These are phyloP conservation scores for Pachycephus smyrnensis DNA, from an alignment of 2,888 invertebrate species.

Conservation along the genomic window DNA sequence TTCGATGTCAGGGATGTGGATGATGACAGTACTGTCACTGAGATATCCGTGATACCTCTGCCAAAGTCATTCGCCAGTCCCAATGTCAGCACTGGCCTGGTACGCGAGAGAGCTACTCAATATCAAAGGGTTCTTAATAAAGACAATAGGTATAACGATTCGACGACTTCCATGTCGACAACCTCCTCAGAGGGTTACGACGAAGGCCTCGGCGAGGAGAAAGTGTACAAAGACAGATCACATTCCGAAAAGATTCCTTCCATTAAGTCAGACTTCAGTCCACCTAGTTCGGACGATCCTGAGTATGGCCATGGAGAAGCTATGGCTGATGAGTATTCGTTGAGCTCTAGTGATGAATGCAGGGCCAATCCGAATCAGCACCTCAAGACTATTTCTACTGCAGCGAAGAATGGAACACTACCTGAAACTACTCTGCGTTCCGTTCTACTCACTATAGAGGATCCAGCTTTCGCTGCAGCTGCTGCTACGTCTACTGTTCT, in stretches of 20 bases:
- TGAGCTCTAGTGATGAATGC: conserved; percentile 71
- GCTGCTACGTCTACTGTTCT: conserved; percentile 77
- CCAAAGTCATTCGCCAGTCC: conserved; percentile 67
- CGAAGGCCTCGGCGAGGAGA: conserved; percentile 75
- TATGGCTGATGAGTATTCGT: conserved; percentile 74
- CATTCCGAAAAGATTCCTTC: conserved; percentile 70
- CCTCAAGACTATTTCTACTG: conserved; percentile 47
- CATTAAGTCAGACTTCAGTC: conserved; percentile 63
- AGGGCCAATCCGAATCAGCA: conserved; percentile 45
- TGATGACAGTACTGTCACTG: conserved; percentile 75
- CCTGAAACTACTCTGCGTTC: conserved; percentile 61
- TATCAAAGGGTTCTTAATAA: conserved; percentile 67
- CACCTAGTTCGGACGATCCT: conserved; percentile 70
- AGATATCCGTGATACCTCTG: conserved; percentile 74
- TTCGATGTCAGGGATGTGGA: conserved; percentile 82
- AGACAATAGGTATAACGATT: conserved; percentile 61
- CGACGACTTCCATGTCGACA: conserved; percentile 63
- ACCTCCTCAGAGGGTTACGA: conserved; percentile 66
- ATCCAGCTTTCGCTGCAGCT: conserved; percentile 80
- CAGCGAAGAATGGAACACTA: conserved; percentile 47
- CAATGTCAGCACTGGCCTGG: conserved; percentile 65
- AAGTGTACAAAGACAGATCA: conserved; percentile 78
- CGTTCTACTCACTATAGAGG: conserved; percentile 76
- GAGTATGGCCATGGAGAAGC: conserved; percentile 75
- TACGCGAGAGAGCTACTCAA: conserved; percentile 68